Evolutionary conservation across 1,140 invertebrate genomes (phyloP), one percentile per base, ranked within the genome.

Genomic region (Drosophila bocki): DNA sequence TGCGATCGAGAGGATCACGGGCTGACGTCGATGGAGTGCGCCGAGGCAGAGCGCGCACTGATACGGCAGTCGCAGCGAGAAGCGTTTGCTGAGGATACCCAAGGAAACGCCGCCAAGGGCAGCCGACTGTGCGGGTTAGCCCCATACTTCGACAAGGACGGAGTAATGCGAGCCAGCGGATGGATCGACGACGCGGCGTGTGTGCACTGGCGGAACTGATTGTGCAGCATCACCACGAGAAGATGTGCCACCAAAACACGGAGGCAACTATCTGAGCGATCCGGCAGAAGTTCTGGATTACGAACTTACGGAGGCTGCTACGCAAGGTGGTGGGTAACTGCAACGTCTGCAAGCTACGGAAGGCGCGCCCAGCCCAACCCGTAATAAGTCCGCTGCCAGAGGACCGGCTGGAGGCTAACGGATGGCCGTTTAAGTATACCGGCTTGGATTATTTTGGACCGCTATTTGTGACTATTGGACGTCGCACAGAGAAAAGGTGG

Each of bases 371-470:
- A 0, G 1, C 7, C 8, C 41, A 29, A 29, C 26, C 57, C 5
- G 3, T 33, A 7, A 45, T 60, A 29, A 17, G 57, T 12, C 12
- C 12, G 7, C 7, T 60, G 26, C 29, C 41, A 3, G 37, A n/a
- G 8, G 37, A 60, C 13, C 39, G 29, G 13, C 39, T 59, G 9
- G 35, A 57, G 19, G 22, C 37, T 37, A 41, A 39, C 15, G 19
- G 37, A 57, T 39, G 37, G 22, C 54, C 54, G 19, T 57, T 57
- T 26, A 29, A 29, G 51, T 33, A 19, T 13, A 41, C 35, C 3
- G 54, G 37, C 6, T 3, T 58, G 26, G 39, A 58, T 7, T 29
- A 32, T 11, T 58, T 58, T n/a, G 22, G 56, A 13, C 56, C 39
- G 15, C 7, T 50, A 2, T n/a, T n/a, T 29, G 26, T 48, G 45